These are phyloP conservation scores for Drosophila lini DNA, from an alignment of 1,140 invertebrate genomes.

Conservation along the genomic window DNA sequence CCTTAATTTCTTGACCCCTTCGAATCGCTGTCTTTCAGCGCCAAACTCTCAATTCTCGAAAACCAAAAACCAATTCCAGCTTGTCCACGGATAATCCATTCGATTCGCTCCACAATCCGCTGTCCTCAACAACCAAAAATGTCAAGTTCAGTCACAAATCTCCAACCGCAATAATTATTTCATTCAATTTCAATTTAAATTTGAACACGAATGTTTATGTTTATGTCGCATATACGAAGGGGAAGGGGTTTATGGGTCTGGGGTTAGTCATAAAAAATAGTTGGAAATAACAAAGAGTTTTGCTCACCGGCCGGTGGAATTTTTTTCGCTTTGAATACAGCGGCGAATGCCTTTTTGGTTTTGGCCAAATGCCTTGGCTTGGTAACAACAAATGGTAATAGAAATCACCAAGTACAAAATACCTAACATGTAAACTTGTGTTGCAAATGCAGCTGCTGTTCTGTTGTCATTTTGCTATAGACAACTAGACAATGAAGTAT, in stretches of 20 bases:
- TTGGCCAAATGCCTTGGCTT: slow-evolving; percentile 28
- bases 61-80: slow-evolving; percentile 49
- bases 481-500: slow-evolving; percentile 13
- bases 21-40: slow-evolving; percentile 18
- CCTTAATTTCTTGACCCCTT: neutral
- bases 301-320: slow-evolving; percentile 57
- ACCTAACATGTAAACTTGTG: slow-evolving; percentile 24
- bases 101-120: slow-evolving; percentile 27
- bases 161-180: slow-evolving; percentile 70
- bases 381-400: slow-evolving; percentile 13
- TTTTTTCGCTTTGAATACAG: slow-evolving; percentile 24
- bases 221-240: slow-evolving; percentile 44
- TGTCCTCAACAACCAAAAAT: slow-evolving; percentile 48
- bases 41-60: slow-evolving; percentile 22
- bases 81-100: slow-evolving; percentile 24
- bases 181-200: slow-evolving; percentile 74
- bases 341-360: slow-evolving; percentile 37
- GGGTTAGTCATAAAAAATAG: slow-evolving; percentile 64
- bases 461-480: slow-evolving; percentile 18
- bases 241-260: slow-evolving; percentile 2
- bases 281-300: slow-evolving; percentile 43
- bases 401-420: slow-evolving; percentile 24
- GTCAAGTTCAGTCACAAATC: slow-evolving; percentile 71
- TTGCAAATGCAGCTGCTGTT: slow-evolving; percentile 23
- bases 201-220: slow-evolving; percentile 70